Conservation (phyloP, 2,797 vertebrate species). For the Leptodactylus fallax region DNA sequence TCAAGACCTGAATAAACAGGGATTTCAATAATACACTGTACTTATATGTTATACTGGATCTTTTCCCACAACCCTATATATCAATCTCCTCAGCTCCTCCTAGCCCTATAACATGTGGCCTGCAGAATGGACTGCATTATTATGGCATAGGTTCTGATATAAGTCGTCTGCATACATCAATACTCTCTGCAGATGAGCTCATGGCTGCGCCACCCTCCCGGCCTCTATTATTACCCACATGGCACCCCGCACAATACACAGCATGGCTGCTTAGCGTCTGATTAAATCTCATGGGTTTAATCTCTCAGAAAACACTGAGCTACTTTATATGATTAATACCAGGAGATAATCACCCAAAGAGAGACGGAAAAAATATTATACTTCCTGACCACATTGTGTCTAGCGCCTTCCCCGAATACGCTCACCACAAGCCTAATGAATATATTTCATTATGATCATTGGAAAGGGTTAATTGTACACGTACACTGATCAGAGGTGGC, state of each 20-base stretch:
- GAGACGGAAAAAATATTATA: background rate
- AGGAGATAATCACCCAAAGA: constrained; percentile 11
- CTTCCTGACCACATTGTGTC: background rate
- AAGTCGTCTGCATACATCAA: background rate
- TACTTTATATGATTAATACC: background rate
- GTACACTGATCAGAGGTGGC: too few relatives aligned
- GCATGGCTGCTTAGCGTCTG: background rate
- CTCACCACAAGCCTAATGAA: background rate
- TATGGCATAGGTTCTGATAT: background rate
- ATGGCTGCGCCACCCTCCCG: background rate
- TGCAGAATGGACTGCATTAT: background rate
- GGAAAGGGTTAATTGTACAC: background rate
- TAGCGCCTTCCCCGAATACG: background rate
- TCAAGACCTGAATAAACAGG: too few relatives aligned
- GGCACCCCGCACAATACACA: background rate
- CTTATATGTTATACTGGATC: too few relatives aligned
- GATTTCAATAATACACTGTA: too few relatives aligned
- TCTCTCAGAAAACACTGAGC: background rate
- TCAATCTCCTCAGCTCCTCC: too few relatives aligned
- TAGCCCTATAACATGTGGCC: too few relatives aligned
- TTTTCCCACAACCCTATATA: too few relatives aligned
- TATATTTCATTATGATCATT: background rate
- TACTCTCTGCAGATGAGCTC: background rate
- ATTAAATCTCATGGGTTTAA: constrained; percentile 5
- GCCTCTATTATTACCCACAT: background rate